Evolutionary conservation across 2,113 vertebrate species (phyloP).

Genomic region (Ondatra zibethicus): DNA sequence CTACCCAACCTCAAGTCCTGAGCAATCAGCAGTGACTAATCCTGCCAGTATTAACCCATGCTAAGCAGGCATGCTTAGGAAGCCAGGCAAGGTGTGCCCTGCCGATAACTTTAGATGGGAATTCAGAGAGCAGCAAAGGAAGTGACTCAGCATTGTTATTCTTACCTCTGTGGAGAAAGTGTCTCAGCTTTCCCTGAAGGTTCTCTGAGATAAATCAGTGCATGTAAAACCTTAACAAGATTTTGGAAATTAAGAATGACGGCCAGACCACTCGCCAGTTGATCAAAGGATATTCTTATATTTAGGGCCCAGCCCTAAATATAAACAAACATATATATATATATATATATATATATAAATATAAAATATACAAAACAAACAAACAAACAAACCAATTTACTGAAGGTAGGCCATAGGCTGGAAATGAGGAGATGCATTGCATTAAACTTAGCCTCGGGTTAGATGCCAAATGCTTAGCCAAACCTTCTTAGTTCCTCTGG

Average conservation of each 20-base stretch:
- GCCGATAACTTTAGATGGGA: slow-evolving; percentile 75
- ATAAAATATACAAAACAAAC: no score
- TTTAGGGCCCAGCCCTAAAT: no score
- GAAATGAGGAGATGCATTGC: background rate
- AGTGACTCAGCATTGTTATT: slow-evolving; percentile 71
- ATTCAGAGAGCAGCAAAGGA: slow-evolving; percentile 69
- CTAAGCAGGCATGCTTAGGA: background rate
- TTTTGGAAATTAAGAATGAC: slow-evolving; percentile 55
- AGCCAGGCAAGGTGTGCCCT: slow-evolving; percentile 52
- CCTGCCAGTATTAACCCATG: background rate
- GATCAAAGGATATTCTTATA: slow-evolving; percentile 6
- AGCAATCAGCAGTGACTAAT: slow-evolving; percentile 75
- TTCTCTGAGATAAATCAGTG: slow-evolving; percentile 18
- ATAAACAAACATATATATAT: no score
- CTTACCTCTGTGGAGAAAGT: slow-evolving; percentile 61
- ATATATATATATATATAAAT: no score
- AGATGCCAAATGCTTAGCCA: background rate
- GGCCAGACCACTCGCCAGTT: background rate
- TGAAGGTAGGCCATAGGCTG: background rate
- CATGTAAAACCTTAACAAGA: slow-evolving; percentile 49
- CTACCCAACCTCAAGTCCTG: slow-evolving; percentile 68
- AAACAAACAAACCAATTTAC: background rate
- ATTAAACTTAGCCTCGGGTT: background rate
- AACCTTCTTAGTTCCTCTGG: slow-evolving; percentile 15
- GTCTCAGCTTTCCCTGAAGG: slow-evolving; percentile 55